Evolutionary conservation across 1,140 invertebrate species (phyloP).

Genomic region (Drosophila orosa): DNA sequence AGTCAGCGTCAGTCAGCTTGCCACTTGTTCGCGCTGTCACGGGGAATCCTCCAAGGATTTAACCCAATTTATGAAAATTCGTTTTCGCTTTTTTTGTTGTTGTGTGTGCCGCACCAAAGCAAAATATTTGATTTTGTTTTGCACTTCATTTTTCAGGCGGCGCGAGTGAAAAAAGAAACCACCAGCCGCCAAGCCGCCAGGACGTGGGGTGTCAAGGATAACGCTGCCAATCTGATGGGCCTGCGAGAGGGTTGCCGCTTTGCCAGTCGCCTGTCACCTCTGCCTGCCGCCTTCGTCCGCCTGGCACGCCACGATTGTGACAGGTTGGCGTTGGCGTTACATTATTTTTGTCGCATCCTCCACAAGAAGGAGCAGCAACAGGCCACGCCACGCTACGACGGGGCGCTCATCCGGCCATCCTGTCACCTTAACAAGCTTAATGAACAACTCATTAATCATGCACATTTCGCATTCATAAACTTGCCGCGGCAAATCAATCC

Average conservation of each 20-base stretch:
- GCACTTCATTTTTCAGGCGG: slow-evolving; percentile 77
- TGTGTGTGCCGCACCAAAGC: slow-evolving; percentile 37
- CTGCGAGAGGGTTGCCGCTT: slow-evolving; percentile 47
- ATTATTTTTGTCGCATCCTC: slow-evolving; percentile 53
- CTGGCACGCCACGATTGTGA: slow-evolving; percentile 37
- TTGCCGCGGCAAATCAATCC: slow-evolving; percentile 75
- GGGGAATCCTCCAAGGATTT: slow-evolving; percentile 81
- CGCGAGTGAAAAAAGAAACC: slow-evolving; percentile 31
- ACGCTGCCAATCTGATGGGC: slow-evolving; percentile 59
- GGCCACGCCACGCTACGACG: slow-evolving; percentile 40
- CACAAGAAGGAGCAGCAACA: slow-evolving; percentile 50
- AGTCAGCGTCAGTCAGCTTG: slow-evolving; percentile 62
- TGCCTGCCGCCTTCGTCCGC: slow-evolving; percentile 1
- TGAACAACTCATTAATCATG: slow-evolving; percentile 82
- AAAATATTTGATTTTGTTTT: slow-evolving; percentile 82
- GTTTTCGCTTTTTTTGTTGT: slow-evolving; percentile 42
- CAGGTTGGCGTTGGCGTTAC: slow-evolving; percentile 56
- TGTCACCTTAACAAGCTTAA: slow-evolving; percentile 82
- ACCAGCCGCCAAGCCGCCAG: slow-evolving; percentile 47
- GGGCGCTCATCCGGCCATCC: slow-evolving; percentile 32
- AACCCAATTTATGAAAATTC: slow-evolving; percentile 81
- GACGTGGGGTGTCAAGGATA: slow-evolving; percentile 73
- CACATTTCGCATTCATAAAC: slow-evolving; percentile 77
- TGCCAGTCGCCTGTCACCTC: slow-evolving; percentile 18
- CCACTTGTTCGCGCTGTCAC: slow-evolving; percentile 81